phyloP scores from a whole-genome alignment of 2,888 invertebrate genomes.

The Ichneumoninae sp. region DNA sequence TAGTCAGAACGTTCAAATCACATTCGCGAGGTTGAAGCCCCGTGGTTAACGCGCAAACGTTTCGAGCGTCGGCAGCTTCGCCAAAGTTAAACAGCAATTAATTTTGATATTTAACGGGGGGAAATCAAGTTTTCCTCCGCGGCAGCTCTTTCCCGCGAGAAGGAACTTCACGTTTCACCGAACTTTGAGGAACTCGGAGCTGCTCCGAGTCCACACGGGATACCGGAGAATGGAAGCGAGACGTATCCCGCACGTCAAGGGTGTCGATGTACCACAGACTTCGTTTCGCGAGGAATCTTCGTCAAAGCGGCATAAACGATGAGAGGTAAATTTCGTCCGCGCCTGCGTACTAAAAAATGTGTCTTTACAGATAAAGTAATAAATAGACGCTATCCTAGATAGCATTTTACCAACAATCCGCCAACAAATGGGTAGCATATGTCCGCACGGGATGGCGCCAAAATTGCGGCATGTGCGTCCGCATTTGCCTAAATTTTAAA shows the following conservation, averaged over 20 bases:
- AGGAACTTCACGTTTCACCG: constrained; percentile 19
- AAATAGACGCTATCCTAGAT: too few species aligned
- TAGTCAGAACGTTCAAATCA: neutral
- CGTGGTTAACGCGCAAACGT: neutral
- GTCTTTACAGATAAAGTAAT: neutral
- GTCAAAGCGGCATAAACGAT: constrained; percentile 2
- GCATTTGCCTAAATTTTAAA: too few species aligned
- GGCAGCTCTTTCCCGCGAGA: neutral
- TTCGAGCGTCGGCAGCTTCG: neutral
- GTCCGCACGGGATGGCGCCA: too few species aligned
- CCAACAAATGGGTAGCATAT: too few species aligned
- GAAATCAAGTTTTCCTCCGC: constrained; percentile 6
- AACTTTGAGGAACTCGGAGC: constrained; percentile 14
- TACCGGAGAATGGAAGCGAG: neutral
- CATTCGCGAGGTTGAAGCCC: neutral
- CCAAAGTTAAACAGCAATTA: constrained; percentile 25
- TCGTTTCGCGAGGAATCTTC: neutral
- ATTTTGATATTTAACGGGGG: constrained; percentile 42
- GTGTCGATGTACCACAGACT: constrained; percentile 13
- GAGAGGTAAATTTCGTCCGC: neutral
- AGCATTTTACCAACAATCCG: too few species aligned
- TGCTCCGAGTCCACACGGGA: neutral
- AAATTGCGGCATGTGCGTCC: too few species aligned
- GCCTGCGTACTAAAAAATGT: neutral
- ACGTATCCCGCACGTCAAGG: constrained; percentile 9